Evolutionary conservation across 2,888 invertebrate species (phyloP).

Genomic region (Drosophila anomalipes): DNA sequence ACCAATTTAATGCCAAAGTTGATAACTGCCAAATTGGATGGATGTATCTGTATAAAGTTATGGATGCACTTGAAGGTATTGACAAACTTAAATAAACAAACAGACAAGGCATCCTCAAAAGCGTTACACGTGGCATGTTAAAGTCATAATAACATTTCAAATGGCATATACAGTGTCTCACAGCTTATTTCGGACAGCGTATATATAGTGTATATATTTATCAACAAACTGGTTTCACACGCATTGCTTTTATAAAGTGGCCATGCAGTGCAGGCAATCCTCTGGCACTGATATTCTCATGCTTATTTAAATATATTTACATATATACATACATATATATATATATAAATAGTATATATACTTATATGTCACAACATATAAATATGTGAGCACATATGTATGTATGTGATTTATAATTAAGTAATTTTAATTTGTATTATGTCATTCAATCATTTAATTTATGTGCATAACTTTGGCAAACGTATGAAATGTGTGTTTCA

Average conservation of each 20-base stretch:
- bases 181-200: too few species aligned
- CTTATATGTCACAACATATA: neutral
- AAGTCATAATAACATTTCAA: neutral
- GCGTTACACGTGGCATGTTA: neutral
- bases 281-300: constrained; percentile 25
- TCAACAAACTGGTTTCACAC: constrained; percentile 20
- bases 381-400: neutral
- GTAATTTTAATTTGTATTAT: constrained; percentile 52
- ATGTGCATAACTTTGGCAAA: constrained; percentile 57
- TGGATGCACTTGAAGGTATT: neutral
- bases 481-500: constrained; percentile 50
- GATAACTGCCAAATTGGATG: neutral
- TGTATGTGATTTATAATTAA: constrained; percentile 30
- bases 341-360: neutral
- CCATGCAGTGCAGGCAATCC: constrained; percentile 20
- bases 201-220: constrained; percentile 3
- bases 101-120: neutral
- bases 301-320: neutral
- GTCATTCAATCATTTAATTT: constrained; percentile 64
- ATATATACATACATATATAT: neutral
- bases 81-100: neutral
- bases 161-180: neutral
- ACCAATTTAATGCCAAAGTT: neutral
- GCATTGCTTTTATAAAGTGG: constrained; percentile 25
- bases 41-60: neutral